Conservation (phyloP, 2,797 vertebrate species). For the Merluccius polli region DNA sequence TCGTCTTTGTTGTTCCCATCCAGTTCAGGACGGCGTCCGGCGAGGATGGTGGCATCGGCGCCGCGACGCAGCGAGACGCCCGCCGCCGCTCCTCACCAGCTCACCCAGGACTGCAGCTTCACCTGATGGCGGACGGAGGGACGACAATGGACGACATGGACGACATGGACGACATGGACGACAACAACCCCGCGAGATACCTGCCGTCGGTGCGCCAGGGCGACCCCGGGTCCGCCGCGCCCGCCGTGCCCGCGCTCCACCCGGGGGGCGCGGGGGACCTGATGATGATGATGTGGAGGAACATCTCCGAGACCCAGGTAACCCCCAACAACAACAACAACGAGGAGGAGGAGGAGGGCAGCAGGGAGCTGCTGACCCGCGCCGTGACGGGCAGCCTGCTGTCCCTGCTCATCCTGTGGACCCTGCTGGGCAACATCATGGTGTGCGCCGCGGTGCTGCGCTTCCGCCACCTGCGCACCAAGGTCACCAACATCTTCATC, state of each 20-base stretch:
- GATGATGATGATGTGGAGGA: slow-evolving; percentile 74
- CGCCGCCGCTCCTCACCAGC: slow-evolving; percentile 31
- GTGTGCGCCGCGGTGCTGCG: slow-evolving; percentile 87
- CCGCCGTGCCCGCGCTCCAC: no score
- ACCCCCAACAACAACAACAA: no score
- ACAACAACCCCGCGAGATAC: slow-evolving; percentile 68
- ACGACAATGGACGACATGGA: slow-evolving; percentile 72
- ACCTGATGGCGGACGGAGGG: no score
- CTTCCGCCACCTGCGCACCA: slow-evolving; percentile 84
- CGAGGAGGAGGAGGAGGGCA: slow-evolving; percentile 47
- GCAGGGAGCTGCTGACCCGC: slow-evolving; percentile 61
- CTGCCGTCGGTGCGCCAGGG: slow-evolving; percentile 61
- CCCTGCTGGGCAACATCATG: slow-evolving; percentile 87
- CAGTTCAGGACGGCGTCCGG: slow-evolving; percentile 31
- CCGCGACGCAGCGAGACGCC: slow-evolving; percentile 41
- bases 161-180: slow-evolving; percentile 73
- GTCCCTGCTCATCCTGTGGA: slow-evolving; percentile 87
- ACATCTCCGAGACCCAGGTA: slow-evolving; percentile 64
- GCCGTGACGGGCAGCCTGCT: slow-evolving; percentile 83
- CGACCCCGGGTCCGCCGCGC: slow-evolving; percentile 54
- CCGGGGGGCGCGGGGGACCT: no score
- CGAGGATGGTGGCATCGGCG: slow-evolving; percentile 27
- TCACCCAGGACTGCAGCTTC: slow-evolving; percentile 48
- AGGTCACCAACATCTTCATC: slow-evolving; percentile 92
- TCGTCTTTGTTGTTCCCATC: slow-evolving; percentile 34